Conservation (phyloP, 64 coral and sea anemone species). For the Montipora foliosa region DNA sequence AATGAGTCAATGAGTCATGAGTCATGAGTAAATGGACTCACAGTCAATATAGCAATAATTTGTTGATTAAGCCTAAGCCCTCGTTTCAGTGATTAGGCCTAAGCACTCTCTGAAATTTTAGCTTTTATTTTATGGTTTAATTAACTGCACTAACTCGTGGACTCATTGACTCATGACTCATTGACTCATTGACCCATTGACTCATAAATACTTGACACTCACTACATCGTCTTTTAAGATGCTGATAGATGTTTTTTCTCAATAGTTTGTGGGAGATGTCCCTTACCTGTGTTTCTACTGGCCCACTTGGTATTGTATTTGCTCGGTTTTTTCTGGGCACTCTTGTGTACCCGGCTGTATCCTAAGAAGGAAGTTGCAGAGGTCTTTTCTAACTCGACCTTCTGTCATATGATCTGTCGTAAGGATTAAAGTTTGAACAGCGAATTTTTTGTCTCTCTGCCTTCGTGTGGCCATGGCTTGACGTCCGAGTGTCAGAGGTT, state of each 20-base stretch:
- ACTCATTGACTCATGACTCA: no score
- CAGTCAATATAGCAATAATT: no score
- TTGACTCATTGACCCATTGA: no score
- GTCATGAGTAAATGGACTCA: no score
- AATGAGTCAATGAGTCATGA: no score
- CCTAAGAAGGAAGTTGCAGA: conserved; percentile 32
- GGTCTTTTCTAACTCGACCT: neutral
- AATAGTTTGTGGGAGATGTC: neutral
- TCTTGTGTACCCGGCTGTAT: conserved; percentile 7
- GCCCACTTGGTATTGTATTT: neutral
- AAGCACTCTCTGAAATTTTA: no score
- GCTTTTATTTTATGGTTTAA: no score
- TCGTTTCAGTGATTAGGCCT: no score
- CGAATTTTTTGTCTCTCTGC: neutral
- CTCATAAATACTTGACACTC: no score
- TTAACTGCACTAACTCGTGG: no score
- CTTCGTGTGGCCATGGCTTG: neutral
- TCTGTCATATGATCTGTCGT: conserved; percentile 3
- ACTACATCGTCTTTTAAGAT: neutral
- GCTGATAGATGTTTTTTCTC: neutral
- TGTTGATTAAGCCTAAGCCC: no score
- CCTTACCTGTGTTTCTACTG: conserved; percentile 44
- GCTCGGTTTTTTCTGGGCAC: neutral
- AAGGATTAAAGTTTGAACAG: neutral
- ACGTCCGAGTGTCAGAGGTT: no score